Percentiles rank a stretch among this genome's conserved stretches.
These are phyloP conservation scores for Folsomia candida DNA, from an alignment of 2,888 invertebrate species.

Conservation along the genomic window DNA sequence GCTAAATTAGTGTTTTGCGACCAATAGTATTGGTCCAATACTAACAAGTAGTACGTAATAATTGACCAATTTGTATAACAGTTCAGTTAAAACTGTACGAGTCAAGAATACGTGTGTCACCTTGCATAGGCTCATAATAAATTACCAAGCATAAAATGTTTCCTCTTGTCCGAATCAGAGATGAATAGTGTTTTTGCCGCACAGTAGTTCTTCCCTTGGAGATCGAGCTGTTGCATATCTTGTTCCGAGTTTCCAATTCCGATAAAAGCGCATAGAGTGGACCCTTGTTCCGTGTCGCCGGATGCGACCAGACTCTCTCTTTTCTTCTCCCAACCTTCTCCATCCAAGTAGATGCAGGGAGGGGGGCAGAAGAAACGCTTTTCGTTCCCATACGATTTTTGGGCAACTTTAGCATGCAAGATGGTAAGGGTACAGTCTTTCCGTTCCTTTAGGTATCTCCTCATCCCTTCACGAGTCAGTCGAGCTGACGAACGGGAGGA, in stretches of 20 bases:
- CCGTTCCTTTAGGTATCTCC: conserved; percentile 57
- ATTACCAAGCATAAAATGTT: conserved; percentile 60
- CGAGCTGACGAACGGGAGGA: too few species aligned
- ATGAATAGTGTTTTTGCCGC: conserved; percentile 63
- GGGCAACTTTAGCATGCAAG: conserved; percentile 62
- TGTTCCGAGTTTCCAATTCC: conserved; percentile 61
- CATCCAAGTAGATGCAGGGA: conserved; percentile 61
- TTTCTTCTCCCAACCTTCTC: conserved; percentile 60
- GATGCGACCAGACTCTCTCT: conserved; percentile 54
- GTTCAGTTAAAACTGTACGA: too few species aligned
- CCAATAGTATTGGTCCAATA: too few species aligned
- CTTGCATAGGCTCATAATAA: too few species aligned
- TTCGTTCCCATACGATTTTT: conserved; percentile 63
- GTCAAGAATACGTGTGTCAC: too few species aligned
- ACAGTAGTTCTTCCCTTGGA: conserved; percentile 61
- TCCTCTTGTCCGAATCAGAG: conserved; percentile 62
- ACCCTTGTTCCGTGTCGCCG: conserved; percentile 50
- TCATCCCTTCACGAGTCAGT: conserved; percentile 57
- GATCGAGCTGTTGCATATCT: conserved; percentile 61
- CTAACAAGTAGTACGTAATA: too few species aligned
- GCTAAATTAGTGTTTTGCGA: too few species aligned
- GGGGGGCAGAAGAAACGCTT: conserved; percentile 64
- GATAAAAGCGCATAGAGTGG: conserved; percentile 60
- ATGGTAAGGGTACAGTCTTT: conserved; percentile 55
- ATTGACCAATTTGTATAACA: too few species aligned